phyloP scores from a whole-genome alignment of 1,140 invertebrate species.

The Copidosoma floridanum region DNA sequence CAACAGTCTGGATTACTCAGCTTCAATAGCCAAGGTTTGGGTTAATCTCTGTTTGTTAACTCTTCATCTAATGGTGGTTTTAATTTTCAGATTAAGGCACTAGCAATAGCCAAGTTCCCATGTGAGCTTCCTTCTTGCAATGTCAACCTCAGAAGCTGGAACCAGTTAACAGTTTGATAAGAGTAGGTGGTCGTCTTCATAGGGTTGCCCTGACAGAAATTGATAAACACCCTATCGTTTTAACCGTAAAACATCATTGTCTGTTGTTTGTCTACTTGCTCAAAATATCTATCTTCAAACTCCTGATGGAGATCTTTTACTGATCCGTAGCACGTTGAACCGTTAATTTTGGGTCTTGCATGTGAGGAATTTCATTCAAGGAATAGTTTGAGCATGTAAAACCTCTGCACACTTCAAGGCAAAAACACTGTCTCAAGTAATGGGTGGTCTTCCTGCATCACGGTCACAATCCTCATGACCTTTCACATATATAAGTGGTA shows the following conservation, averaged over 20 bases:
- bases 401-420: no score
- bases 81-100: not conserved
- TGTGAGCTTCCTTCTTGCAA: not conserved
- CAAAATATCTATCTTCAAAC: not conserved
- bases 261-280: not conserved
- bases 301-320: not conserved
- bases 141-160: not conserved
- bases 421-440: no score
- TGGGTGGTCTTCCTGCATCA: no score
- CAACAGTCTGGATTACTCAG: not conserved
- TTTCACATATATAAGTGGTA: no score
- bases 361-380: no score
- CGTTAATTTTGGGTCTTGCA: no score
- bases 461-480: no score
- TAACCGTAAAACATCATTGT: not conserved
- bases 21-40: not conserved
- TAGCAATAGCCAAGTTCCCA: not conserved
- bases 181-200: not conserved
- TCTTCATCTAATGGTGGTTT: not conserved
- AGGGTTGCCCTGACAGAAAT: no score
- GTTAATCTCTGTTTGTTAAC: not conserved
- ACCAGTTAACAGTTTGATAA: not conserved
- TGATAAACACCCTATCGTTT: no score
- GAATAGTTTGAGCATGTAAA: no score
- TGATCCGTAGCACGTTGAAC: no score